Base-by-base conservation (phyloP, 1,140 invertebrate species). In the Eufriesea mexicana region DNA sequence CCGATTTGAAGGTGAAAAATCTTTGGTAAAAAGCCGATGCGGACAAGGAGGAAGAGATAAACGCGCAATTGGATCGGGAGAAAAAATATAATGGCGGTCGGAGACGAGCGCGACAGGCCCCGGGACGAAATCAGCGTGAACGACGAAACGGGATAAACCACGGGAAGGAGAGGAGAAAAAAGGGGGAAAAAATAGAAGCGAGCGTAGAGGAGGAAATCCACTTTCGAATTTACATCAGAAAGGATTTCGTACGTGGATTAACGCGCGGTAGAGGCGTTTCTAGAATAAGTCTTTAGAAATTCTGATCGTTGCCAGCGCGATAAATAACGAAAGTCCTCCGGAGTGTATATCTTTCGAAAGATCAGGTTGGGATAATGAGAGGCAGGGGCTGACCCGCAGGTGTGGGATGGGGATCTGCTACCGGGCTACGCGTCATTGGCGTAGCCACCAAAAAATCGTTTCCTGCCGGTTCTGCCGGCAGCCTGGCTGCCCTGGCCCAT, bases 291-390 rank as follows among this genome's bases (percentile, higher is more conserved):
- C 89, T 91, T 89, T 91, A 91, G 86, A 93, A 93, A 89, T 91
- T 91, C 90, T 91, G 91, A 92, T 92, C 90, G 90, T 92, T 93
- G 90, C 91, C 89, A 90, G 90, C 92, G 89, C 90, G 90, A 93
- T 94, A 94, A 94, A 94, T 94, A 94, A 94, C 90, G 90, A 91
- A 92, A 92, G 90, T 91, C 87, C 73, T 76, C 59, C 82, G 80
- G 82, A 85, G 91, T 45, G 71, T 92, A 91, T 93, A 94, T 93
- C 90, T 92, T 93, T 93, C 89, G 89, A 92, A 90, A 92, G 92
- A 94, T 94, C 92, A 92, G 89, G 91, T 92, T 90, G 86, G 92
- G 91, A 94, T 94, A 94, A 93, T 93, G 90, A 92, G 91, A 92
- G 91, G 92, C 91, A 93, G 90, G 90, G 91, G 83, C 91, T 91